phyloP scores from a whole-genome alignment of 2,113 vertebrate genomes.

The Lutjanus erythropterus region DNA sequence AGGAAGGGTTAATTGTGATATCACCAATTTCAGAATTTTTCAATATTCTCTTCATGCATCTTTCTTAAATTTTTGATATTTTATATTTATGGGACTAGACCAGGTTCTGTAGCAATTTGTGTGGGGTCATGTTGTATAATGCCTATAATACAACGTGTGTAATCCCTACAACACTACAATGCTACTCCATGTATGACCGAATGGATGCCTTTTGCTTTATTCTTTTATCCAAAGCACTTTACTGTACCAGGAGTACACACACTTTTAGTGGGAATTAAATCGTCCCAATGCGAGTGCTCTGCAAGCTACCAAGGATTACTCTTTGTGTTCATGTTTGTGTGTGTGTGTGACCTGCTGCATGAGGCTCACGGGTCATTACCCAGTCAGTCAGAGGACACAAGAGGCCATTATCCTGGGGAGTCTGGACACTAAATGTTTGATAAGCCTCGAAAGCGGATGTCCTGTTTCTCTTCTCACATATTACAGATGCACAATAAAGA shows the following conservation, averaged over 20 bases:
- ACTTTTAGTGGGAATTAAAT: slow-evolving; percentile 24
- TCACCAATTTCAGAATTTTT: too few species aligned
- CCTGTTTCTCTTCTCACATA: slow-evolving; percentile 49
- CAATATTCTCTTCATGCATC: too few species aligned
- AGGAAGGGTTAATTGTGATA: too few species aligned
- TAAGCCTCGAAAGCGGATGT: slow-evolving; percentile 58
- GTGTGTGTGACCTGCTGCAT: slow-evolving; percentile 13
- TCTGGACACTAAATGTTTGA: slow-evolving; percentile 74
- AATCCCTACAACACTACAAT: slow-evolving; percentile 6
- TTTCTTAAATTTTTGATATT: too few species aligned
- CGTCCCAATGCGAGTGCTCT: background rate
- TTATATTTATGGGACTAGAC: too few species aligned
- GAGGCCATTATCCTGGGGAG: slow-evolving; percentile 60
- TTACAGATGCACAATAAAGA: background rate
- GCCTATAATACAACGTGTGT: slow-evolving; percentile 4
- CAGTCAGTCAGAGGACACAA: slow-evolving; percentile 66
- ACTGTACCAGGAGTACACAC: background rate
- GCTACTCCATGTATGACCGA: slow-evolving; percentile 5
- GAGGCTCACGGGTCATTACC: slow-evolving; percentile 60
- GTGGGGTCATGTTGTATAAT: too few species aligned
- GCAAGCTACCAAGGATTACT: slow-evolving; percentile 9
- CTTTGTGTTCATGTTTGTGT: slow-evolving; percentile 23
- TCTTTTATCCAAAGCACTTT: slow-evolving; percentile 19
- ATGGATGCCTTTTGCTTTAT: background rate
- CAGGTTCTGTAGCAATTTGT: too few species aligned